Conservation (phyloP, 1,140 invertebrate genomes). For the Nylanderia fulva region DNA sequence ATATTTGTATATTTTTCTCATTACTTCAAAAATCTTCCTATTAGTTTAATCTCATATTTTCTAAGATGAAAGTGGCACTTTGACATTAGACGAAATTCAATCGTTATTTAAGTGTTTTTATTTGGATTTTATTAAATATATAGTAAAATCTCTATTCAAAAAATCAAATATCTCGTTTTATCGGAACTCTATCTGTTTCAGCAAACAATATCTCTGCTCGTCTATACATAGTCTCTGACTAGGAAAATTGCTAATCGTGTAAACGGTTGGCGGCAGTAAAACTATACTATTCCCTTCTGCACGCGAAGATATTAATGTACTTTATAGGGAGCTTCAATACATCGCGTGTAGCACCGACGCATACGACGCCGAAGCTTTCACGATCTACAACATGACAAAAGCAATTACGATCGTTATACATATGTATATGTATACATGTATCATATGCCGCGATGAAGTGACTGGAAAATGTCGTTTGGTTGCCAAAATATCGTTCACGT, state of each 20-base stretch:
- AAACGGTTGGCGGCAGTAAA: conserved; percentile 29
- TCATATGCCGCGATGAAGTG: not conserved
- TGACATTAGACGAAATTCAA: not conserved
- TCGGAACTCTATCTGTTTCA: not conserved
- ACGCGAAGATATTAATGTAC: conserved; percentile 24
- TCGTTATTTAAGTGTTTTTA: not conserved
- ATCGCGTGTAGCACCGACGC: conserved; percentile 57
- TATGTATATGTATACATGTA: not conserved
- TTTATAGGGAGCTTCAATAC: conserved; percentile 53
- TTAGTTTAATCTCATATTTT: not conserved
- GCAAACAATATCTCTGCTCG: not conserved
- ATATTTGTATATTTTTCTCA: too few relatives aligned
- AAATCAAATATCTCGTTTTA: not conserved
- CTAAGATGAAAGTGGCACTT: not conserved
- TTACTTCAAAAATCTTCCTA: not conserved
- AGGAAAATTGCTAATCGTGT: conserved; percentile 49
- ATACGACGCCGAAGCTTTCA: conserved; percentile 62
- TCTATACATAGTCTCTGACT: not conserved
- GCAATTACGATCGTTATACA: conserved; percentile 6
- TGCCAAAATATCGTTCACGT: not conserved
- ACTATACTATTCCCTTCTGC: conserved; percentile 46
- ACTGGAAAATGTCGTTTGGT: not conserved
- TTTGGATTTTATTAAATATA: not conserved
- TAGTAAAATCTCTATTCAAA: not conserved
- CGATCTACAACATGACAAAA: conserved; percentile 57